Evolutionary conservation across 2,888 invertebrate genomes (phyloP), one percentile per base, ranked within the genome.

Genomic region (Ferdinandea cuprea): DNA sequence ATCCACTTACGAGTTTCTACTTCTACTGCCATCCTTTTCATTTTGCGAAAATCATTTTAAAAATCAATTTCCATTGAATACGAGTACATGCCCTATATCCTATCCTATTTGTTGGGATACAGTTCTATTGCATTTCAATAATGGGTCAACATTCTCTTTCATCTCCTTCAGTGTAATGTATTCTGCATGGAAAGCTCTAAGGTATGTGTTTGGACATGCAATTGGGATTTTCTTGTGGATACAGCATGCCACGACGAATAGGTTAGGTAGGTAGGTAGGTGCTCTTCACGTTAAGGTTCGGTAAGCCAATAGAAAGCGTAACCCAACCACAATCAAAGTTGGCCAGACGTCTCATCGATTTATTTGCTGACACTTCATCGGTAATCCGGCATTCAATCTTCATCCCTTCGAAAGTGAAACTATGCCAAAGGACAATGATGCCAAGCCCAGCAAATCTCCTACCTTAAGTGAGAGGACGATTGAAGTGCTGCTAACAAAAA

Each of bases 321-420:
- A 19, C 11, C n/a, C 9, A 11, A 17, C 32, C 46, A 5, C 66
- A 61, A 79, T 73, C 46, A 44, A 21, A 68, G 19, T 66, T 52
- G 58, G 50, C 35, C 25, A 13, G 40, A 7, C 68, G 44, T 46
- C 66, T 19, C 42, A 68, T 80, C 68, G 61, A 80, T 68, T 5
- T 68, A 42, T 68, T 68, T 56, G 35, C 73, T 61, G 61, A 68
- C 42, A 63, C 48, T 73, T 68, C 25, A 61, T 54, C 48, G 25
- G 2, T 56, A 19, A 19, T 30, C 76, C 46, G 54, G 37, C 40
- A 79, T 61, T 78, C 37, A 52, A n/a, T 65, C 72, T 44, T 37
- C n/a, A 2, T 63, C 44, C 44, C 19, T 37, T 25, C 13, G 15
- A 19, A 15, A 19, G 17, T 59, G 19, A 28, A 40, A 25, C 5